phyloP scores from a whole-genome alignment of 2,888 invertebrate species.

The Adelphocoris suturalis region DNA sequence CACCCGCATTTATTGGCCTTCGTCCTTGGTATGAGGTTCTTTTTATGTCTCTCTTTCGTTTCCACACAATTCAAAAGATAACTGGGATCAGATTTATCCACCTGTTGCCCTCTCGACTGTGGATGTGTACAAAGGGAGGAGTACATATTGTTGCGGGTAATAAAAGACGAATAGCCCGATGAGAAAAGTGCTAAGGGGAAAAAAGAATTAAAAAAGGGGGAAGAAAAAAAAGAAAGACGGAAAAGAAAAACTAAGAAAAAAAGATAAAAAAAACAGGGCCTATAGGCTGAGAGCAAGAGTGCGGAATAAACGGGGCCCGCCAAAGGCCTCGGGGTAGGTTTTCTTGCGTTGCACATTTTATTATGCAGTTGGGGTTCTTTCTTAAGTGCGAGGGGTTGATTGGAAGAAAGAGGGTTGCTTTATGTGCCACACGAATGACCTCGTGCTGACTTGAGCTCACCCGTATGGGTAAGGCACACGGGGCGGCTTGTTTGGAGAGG shows the following conservation, averaged over 20 bases:
- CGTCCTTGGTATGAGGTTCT: too few species aligned
- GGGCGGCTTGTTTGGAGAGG: too few species aligned
- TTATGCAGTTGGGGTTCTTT: background rate
- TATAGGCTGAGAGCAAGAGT: slow-evolving; percentile 18
- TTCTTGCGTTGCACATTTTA: slow-evolving; percentile 13
- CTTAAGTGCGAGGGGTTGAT: background rate
- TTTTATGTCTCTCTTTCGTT: background rate
- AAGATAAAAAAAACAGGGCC: background rate
- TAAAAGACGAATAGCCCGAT: slow-evolving; percentile 33
- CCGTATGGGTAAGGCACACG: too few species aligned
- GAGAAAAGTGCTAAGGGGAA: background rate
- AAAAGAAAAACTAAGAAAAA: background rate
- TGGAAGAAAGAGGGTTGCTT: background rate
- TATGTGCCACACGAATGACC: slow-evolving; percentile 12
- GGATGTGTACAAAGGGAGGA: background rate
- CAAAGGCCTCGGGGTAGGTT: background rate
- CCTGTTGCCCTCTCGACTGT: slow-evolving; percentile 22
- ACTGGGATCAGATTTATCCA: slow-evolving; percentile 25
- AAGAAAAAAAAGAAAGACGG: background rate
- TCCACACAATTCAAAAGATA: background rate
- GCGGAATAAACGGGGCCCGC: slow-evolving; percentile 14
- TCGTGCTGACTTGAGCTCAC: background rate
- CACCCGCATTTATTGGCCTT: too few species aligned
- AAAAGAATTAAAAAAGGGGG: background rate
- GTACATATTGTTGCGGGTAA: slow-evolving; percentile 7